Evolutionary conservation across 2,113 vertebrate genomes (phyloP).

Genomic region (Xerus inauris): DNA sequence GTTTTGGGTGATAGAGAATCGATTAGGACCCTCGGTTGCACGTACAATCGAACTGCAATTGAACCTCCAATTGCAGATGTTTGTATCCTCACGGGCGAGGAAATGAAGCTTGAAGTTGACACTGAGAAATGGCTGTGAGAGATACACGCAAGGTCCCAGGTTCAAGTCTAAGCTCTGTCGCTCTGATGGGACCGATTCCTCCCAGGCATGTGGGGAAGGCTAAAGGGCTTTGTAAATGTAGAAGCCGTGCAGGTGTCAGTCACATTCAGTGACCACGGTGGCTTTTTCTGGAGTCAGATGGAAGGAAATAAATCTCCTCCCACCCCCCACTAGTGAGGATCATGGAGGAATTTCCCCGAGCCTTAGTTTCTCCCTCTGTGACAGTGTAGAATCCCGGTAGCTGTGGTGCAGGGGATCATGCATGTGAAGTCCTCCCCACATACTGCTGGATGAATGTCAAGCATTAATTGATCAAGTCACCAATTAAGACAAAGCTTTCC

Average conservation of each 20-base stretch:
- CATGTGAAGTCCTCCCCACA: too few relatives aligned
- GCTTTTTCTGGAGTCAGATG: neutral
- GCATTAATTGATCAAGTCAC: rapidly evolving
- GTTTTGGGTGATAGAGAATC: neutral
- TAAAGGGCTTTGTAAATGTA: neutral
- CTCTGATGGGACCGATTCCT: neutral
- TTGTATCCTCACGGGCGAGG: neutral
- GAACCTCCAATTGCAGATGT: too few relatives aligned
- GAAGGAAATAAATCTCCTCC: neutral
- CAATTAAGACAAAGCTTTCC: neutral
- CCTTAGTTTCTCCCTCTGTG: neutral
- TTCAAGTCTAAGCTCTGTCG: neutral
- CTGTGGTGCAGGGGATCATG: rapidly evolving
- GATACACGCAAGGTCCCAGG: neutral
- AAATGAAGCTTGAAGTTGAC: rapidly evolving
- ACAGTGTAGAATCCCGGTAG: neutral
- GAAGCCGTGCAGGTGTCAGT: neutral
- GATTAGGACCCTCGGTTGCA: neutral
- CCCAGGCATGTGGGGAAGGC: neutral
- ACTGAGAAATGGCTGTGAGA: neutral
- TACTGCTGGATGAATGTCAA: too few relatives aligned
- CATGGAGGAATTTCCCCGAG: neutral
- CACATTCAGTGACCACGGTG: neutral
- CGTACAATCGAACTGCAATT: neutral
- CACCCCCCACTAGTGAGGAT: neutral